Conservation (phyloP, 1,140 invertebrate species). For the Pogonus chalceus region DNA sequence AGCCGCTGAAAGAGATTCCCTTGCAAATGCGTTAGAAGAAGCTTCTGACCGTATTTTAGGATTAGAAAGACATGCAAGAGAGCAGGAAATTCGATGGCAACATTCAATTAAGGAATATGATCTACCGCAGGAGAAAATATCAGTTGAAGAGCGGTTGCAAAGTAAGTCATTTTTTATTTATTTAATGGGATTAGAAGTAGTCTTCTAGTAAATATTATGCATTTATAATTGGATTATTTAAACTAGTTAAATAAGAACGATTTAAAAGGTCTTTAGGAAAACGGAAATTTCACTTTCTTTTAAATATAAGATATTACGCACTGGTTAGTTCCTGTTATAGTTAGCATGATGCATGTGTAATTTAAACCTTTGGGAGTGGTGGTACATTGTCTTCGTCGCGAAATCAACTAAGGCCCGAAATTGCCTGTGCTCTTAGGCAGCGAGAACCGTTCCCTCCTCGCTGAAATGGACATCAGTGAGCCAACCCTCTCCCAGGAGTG, state of each 20-base stretch:
- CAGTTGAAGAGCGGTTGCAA: conserved; percentile 49
- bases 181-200: too few relatives aligned
- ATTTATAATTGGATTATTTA: too few relatives aligned
- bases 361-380: too few relatives aligned
- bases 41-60: conserved; percentile 77
- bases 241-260: too few relatives aligned
- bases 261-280: too few relatives aligned
- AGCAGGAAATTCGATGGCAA: conserved; percentile 57
- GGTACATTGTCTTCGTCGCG: too few relatives aligned
- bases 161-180: conserved; percentile 26
- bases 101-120: conserved; percentile 49
- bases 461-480: conserved; percentile 66
- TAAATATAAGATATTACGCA: too few relatives aligned
- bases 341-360: too few relatives aligned
- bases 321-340: too few relatives aligned
- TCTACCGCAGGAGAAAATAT: conserved; percentile 50
- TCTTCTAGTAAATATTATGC: too few relatives aligned
- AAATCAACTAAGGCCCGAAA: too few relatives aligned
- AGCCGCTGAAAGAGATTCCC: conserved; percentile 65
- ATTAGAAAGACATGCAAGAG: conserved; percentile 72
- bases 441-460: conserved; percentile 49
- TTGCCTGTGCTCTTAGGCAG: neutral
- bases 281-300: too few relatives aligned
- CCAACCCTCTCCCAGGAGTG: conserved; percentile 51
- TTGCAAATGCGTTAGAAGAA: conserved; percentile 73